Percentiles rank a stretch among this genome's conserved stretches.
These are phyloP conservation scores for Phataginus tricuspis DNA, from an alignment of 2,797 vertebrate species.

Conservation along the genomic window DNA sequence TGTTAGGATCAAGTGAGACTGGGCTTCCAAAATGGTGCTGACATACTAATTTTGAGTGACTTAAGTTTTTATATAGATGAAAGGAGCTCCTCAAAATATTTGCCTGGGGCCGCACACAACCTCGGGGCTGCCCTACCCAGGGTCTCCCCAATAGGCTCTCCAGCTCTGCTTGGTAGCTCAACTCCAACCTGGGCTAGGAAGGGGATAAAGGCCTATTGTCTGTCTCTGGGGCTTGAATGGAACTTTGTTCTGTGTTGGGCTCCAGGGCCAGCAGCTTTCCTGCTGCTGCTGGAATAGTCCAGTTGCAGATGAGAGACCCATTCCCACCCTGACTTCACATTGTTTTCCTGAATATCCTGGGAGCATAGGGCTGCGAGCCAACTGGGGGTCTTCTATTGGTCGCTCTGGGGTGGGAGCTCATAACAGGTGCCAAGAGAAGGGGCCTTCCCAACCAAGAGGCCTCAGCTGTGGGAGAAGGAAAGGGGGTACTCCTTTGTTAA, in stretches of 20 bases:
- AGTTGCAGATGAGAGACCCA: not conserved
- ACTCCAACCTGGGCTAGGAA: not conserved
- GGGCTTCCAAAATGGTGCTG: not conserved
- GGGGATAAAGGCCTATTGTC: conserved; percentile 66
- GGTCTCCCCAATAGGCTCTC: not conserved
- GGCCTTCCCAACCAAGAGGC: not conserved
- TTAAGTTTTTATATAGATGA: not conserved
- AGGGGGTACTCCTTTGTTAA: not conserved
- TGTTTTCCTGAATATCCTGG: not conserved
- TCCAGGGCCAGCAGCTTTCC: not conserved
- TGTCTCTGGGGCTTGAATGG: conserved; percentile 57
- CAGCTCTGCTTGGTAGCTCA: not conserved
- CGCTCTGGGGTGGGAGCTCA: not conserved
- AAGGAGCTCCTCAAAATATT: not conserved
- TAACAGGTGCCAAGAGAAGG: not conserved
- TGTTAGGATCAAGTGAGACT: not conserved
- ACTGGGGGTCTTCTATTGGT: not conserved
- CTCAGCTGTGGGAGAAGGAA: not conserved
- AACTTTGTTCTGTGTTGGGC: conserved; percentile 57
- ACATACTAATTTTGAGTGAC: not conserved
- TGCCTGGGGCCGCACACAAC: not conserved
- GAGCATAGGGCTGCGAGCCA: not conserved
- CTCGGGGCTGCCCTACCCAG: not conserved
- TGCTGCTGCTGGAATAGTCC: not conserved
- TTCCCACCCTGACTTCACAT: not conserved